phyloP scores from a whole-genome alignment of 2,113 vertebrate genomes.

The Chitala chitala region DNA sequence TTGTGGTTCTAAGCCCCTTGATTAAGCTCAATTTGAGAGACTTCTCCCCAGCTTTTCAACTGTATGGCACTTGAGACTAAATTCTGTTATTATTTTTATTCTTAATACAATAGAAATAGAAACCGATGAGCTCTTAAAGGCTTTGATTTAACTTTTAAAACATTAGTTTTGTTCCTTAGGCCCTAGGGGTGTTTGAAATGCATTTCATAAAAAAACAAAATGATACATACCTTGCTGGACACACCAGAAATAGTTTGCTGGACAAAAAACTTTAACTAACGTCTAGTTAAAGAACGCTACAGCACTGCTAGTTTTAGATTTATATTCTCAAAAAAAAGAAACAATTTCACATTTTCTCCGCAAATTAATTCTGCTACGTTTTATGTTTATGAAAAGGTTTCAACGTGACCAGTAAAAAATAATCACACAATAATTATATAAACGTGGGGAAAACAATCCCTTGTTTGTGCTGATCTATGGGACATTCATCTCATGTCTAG shows the following conservation, averaged over 20 bases:
- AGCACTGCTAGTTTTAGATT: not conserved
- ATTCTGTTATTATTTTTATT: not conserved
- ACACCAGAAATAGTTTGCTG: not conserved
- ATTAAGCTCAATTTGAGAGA: not conserved
- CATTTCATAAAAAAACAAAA: not conserved
- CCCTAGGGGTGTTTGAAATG: not conserved
- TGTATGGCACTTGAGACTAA: not conserved
- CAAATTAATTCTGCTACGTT: too few species aligned
- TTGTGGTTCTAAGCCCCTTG: not conserved
- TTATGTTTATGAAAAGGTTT: too few species aligned
- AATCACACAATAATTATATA: too few species aligned
- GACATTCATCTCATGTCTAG: too few species aligned
- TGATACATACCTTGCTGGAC: not conserved
- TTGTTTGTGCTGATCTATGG: too few species aligned
- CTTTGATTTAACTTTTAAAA: not conserved
- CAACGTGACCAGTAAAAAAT: too few species aligned
- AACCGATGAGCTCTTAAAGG: not conserved
- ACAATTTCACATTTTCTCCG: too few species aligned
- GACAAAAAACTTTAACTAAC: not conserved
- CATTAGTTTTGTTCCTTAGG: not conserved
- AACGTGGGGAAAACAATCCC: too few species aligned
- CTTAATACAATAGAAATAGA: not conserved
- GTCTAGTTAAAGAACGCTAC: not conserved
- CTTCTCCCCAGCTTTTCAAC: not conserved
- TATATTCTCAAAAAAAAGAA: too few species aligned